phyloP scores from a whole-genome alignment of 30 jellyfish, hydroid and myxozoan species.

The Phacellophora camtschatica region DNA sequence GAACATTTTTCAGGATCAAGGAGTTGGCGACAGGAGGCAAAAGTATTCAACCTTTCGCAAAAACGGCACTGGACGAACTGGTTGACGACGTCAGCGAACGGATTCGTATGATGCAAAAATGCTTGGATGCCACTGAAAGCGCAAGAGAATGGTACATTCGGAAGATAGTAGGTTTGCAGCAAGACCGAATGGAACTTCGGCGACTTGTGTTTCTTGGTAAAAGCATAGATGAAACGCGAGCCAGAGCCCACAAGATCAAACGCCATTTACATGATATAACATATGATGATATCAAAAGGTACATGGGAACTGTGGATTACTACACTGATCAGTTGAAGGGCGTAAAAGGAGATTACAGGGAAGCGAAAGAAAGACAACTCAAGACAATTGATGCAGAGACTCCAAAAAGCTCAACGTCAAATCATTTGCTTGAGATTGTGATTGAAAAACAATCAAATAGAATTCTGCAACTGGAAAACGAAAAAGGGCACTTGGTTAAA shows the following conservation, averaged over 20 bases:
- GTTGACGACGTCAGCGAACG: slow-evolving; percentile 33
- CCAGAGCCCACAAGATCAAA: slow-evolving; percentile 9
- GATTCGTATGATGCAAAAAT: slow-evolving; percentile 48
- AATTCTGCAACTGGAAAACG: slow-evolving; percentile 36
- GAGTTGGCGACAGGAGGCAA: background rate
- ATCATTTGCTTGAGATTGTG: slow-evolving; percentile 17
- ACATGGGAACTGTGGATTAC: slow-evolving; percentile 1
- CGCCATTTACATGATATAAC: background rate
- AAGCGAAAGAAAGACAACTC: background rate
- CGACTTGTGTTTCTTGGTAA: slow-evolving; percentile 42
- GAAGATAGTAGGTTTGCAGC: slow-evolving; percentile 28
- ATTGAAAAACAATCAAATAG: slow-evolving; percentile 37
- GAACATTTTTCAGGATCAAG: background rate
- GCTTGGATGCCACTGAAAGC: slow-evolving; percentile 42
- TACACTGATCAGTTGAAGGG: slow-evolving; percentile 19
- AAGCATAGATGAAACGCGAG: slow-evolving; percentile 8
- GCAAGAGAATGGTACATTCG: slow-evolving; percentile 41
- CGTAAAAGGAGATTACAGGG: background rate
- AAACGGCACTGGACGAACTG: slow-evolving; percentile 16
- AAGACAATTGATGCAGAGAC: background rate
- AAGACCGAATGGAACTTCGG: slow-evolving; percentile 54
- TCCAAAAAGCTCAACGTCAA: slow-evolving; percentile 5
- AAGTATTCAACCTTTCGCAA: background rate
- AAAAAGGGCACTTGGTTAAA: slow-evolving; percentile 32
- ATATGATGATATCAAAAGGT: slow-evolving; percentile 24